Conservation (phyloP, 1,140 invertebrate species). For the Brachionus angularis region DNA sequence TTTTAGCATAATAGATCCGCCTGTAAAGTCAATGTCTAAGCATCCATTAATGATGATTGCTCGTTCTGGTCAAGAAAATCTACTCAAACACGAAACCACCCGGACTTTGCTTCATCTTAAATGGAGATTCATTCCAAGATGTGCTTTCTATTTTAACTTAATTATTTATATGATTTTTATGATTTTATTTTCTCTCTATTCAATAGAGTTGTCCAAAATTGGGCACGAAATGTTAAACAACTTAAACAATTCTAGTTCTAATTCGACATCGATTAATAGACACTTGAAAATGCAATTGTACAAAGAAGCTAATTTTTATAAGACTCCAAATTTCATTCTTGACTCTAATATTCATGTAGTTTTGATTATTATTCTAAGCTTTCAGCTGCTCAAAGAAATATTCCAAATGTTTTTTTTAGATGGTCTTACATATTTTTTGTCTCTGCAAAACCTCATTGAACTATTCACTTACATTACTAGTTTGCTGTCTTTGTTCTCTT, state of each 20-base stretch:
- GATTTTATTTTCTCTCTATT: constrained; percentile 19
- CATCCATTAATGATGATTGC: constrained; percentile 40
- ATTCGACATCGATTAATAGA: too few species aligned
- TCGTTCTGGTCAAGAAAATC: constrained; percentile 35
- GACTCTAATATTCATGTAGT: background rate
- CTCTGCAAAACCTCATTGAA: constrained; percentile 33
- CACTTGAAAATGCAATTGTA: background rate
- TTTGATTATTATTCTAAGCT: background rate
- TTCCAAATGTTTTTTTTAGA: constrained; percentile 38
- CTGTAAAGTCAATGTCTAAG: background rate
- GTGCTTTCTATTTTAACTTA: constrained; percentile 38
- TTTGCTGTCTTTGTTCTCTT: constrained; percentile 6
- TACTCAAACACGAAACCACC: constrained; percentile 31
- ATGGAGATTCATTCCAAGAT: constrained; percentile 30
- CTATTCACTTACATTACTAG: constrained; percentile 20
- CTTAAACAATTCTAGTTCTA: background rate
- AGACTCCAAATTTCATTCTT: too few species aligned
- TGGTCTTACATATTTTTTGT: constrained; percentile 23
- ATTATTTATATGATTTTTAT: constrained; percentile 37
- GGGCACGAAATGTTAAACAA: background rate
- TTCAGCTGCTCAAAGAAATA: constrained; percentile 20
- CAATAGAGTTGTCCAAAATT: constrained; percentile 17
- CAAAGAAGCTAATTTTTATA: background rate
- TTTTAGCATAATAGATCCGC: constrained; percentile 32
- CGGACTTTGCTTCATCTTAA: constrained; percentile 35